These are phyloP conservation scores for Acronicta leporina DNA, from an alignment of 2,888 invertebrate genomes.

Conservation along the genomic window DNA sequence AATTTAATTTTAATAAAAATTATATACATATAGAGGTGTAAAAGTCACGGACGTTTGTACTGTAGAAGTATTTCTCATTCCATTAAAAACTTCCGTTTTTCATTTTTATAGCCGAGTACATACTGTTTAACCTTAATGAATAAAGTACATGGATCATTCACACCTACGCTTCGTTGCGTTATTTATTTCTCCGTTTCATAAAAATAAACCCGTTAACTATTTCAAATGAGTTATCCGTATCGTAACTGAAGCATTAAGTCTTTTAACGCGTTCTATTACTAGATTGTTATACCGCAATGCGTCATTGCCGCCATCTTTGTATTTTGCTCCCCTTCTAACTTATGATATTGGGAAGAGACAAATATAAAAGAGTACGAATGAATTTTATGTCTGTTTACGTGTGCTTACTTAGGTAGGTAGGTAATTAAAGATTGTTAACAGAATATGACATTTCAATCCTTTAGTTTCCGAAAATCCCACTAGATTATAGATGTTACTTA, in stretches of 20 bases:
- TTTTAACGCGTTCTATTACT: constrained; percentile 67
- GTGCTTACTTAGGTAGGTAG: constrained; percentile 56
- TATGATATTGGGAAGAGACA: constrained; percentile 56
- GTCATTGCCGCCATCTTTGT: constrained; percentile 63
- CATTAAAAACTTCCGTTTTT: constrained; percentile 24
- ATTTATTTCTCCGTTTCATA: constrained; percentile 38
- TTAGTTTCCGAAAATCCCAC: neutral
- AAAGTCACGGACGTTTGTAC: too few relatives aligned
- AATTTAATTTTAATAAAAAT: too few relatives aligned
- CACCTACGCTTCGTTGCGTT: constrained; percentile 30
- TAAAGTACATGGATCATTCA: constrained; percentile 41
- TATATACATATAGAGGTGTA: too few relatives aligned
- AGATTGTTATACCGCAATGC: constrained; percentile 65
- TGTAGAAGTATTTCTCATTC: constrained; percentile 12
- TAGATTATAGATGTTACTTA: neutral
- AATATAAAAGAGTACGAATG: constrained; percentile 57
- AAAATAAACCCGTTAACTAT: constrained; percentile 51
- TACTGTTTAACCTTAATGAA: constrained; percentile 36
- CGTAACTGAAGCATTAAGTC: constrained; percentile 59
- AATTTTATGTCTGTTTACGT: constrained; percentile 72
- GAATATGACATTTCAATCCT: constrained; percentile 12
- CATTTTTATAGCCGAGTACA: constrained; percentile 33
- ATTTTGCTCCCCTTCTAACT: constrained; percentile 62
- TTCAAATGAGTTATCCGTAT: constrained; percentile 57
- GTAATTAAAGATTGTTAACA: constrained; percentile 58